phyloP scores from a whole-genome alignment of 1,140 invertebrate genomes.

The Bombus fervidus region DNA sequence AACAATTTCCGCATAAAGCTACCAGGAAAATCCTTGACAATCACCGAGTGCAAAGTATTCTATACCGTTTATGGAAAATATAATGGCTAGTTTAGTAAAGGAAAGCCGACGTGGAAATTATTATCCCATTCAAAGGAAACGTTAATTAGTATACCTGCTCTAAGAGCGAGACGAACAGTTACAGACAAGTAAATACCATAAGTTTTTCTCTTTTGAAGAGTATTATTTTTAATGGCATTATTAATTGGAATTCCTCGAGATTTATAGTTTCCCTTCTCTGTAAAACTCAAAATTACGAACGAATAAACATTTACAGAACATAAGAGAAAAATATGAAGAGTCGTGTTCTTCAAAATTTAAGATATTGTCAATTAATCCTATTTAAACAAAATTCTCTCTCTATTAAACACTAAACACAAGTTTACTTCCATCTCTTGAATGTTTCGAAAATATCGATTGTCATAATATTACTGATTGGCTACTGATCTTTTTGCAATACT shows the following conservation, averaged over 20 bases:
- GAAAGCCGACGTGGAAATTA: slow-evolving; percentile 53
- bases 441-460: background rate
- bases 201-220: slow-evolving; percentile 11
- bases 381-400: background rate
- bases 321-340: no score
- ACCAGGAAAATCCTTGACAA: slow-evolving; percentile 55
- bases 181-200: no score
- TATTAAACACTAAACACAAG: background rate
- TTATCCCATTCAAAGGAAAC: slow-evolving; percentile 47
- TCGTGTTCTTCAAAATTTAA: no score
- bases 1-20: slow-evolving; percentile 34
- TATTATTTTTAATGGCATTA: slow-evolving; percentile 2
- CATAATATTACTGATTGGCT: background rate
- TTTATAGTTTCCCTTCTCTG: background rate
- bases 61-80: slow-evolving; percentile 45
- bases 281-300: background rate
- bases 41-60: background rate
- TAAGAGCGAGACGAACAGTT: slow-evolving; percentile 29
- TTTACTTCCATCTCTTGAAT: background rate
- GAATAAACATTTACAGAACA: background rate
- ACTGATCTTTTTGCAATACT: background rate
- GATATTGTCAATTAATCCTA: background rate
- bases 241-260: background rate
- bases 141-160: slow-evolving; percentile 49
- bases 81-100: slow-evolving; percentile 24